Conservation (phyloP, 2,113 vertebrate genomes). For the Neopipo cinnamomea region DNA sequence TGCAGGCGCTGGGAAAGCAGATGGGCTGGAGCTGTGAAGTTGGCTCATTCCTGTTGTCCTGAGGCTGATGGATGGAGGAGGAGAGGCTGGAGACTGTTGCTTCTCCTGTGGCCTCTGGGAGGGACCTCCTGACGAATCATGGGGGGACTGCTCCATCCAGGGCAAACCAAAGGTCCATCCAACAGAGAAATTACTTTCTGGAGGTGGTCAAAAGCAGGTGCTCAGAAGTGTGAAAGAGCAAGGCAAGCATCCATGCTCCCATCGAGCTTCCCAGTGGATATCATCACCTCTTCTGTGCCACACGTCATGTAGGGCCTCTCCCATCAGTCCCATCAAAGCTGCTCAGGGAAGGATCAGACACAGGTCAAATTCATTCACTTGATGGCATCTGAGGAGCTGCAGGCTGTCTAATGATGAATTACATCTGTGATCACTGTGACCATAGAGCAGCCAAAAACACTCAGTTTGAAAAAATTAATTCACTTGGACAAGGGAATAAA, state of each 20-base stretch:
- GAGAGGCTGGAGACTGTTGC: background rate
- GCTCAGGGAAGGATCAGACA: background rate
- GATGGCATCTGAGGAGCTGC: background rate
- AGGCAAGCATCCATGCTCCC: background rate
- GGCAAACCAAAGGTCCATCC: background rate
- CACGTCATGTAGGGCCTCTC: background rate
- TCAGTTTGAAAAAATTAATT: background rate
- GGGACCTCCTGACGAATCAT: background rate
- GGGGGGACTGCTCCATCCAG: background rate
- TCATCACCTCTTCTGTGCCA: background rate
- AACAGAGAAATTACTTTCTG: background rate
- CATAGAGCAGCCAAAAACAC: background rate
- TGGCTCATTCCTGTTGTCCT: accelerated
- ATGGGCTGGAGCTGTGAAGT: background rate
- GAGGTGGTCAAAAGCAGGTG: background rate
- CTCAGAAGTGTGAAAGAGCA: background rate
- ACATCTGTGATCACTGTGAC: background rate
- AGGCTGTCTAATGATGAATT: background rate
- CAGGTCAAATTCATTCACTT: background rate
- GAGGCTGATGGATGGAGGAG: background rate
- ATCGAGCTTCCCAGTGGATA: background rate
- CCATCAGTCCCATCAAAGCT: background rate
- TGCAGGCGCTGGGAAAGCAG: background rate
- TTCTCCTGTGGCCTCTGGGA: background rate
- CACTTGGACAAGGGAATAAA: background rate